Conservation (phyloP, 2,113 vertebrate genomes). For the Galbula dea region DNA sequence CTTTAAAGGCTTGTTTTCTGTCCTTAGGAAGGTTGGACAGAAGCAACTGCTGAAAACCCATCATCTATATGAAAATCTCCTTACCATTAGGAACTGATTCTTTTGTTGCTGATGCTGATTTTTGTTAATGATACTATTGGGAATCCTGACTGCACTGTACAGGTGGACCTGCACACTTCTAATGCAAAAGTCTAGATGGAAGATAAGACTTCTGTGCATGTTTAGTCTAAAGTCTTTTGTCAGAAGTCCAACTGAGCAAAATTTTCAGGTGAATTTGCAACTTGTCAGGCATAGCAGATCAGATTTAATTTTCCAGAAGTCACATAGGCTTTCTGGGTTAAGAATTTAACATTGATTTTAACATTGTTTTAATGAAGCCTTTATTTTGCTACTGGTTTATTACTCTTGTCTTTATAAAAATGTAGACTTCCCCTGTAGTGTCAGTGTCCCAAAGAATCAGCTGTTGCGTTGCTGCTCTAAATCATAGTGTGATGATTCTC, state of each 20-base stretch:
- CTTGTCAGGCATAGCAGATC: background rate
- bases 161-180: background rate
- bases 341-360: background rate
- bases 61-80: background rate
- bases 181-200: background rate
- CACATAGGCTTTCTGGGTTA: background rate
- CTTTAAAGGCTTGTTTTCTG: background rate
- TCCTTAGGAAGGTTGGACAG: too few relatives aligned
- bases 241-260: background rate
- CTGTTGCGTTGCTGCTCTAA: background rate
- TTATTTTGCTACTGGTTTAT: background rate
- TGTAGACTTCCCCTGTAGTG: background rate
- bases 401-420: background rate
- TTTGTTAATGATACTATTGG: background rate
- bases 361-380: background rate
- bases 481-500: background rate
- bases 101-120: background rate
- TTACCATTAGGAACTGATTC: background rate
- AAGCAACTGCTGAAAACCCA: too few relatives aligned
- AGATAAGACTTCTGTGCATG: background rate
- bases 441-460: background rate
- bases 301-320: background rate
- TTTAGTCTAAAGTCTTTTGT: background rate
- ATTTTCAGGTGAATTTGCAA: background rate
- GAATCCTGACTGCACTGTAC: background rate